phyloP scores from a whole-genome alignment of 2,113 vertebrate species.

The Pelecanus crispus region DNA sequence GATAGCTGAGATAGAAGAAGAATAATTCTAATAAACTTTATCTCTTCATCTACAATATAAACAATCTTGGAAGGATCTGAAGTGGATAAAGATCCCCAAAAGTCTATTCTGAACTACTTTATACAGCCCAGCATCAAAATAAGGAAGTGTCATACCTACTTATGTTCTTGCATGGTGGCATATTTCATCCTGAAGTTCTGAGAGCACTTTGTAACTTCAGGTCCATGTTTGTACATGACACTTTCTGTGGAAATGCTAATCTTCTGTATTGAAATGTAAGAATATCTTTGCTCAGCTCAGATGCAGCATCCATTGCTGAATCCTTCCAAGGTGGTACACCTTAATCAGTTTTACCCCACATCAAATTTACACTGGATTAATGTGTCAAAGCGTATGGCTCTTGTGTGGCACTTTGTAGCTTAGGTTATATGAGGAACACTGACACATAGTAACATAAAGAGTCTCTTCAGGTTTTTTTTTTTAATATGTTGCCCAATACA shows the following conservation, averaged over 20 bases:
- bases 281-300: background rate
- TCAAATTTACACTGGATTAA: background rate
- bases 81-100: background rate
- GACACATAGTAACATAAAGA: background rate
- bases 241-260: background rate
- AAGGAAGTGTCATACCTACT: background rate
- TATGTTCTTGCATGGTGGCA: accelerated
- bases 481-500: background rate
- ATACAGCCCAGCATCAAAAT: background rate
- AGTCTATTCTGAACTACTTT: background rate
- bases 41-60: background rate
- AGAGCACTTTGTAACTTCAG: background rate
- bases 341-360: background rate
- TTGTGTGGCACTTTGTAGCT: background rate
- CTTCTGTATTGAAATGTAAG: background rate
- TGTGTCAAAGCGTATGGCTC: background rate
- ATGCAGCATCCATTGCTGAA: background rate
- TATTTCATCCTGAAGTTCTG: background rate
- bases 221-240: background rate
- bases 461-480: background rate
- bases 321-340: background rate
- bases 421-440: background rate
- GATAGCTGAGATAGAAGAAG: background rate
- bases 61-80: background rate
- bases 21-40: background rate